Evolutionary conservation across 1,140 invertebrate genomes (phyloP), one percentile per base, ranked within the genome.

Genomic region (Hyles vespertilio): DNA sequence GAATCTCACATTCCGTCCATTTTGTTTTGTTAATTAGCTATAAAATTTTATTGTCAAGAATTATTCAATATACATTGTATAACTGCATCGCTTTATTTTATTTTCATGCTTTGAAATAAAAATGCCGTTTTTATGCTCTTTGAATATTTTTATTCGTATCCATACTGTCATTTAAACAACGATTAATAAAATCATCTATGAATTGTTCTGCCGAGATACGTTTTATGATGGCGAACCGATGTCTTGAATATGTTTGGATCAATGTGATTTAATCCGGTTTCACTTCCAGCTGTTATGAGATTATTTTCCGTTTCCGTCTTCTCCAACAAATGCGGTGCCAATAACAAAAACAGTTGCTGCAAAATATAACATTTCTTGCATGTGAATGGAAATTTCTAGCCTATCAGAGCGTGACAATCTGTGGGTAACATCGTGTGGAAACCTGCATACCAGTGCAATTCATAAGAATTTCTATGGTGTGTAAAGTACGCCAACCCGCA

Each of bases 271-370:
- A 90, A 59, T 4, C 81, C 80, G 11, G 80, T 79, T 46, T 88
- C 86, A 45, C 61, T 75, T 0, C 54, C 62, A 0, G 56, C 61
- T 4, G 68, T 56, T 33, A 70, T 53, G 33, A 51, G 51, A 32
- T 56, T 71, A 3, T 54, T 61, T 11, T 84, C 81, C 3, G 58
- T 32, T 2, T 87, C 84, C 0, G 65, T 58, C 49, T 89, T 90
- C 50, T 92, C 91, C 52, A 91, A 69, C n/a, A 92, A 63, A 75
- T 92, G 91, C 0, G 91, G 91, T 8, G 91, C 91, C 3, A 92
- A 72, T 7, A 92, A 64, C 33, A 92, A 70, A 54, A 91, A 92
- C 22, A 92, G 63, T 89, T 92, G 91, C 85, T 91, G 70, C 33
- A 76, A 83, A 63, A 47, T 33, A 63, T 61, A 59, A 45, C 3